A percentile compares a stretch with the other conserved stretches of the same genome.
phyloP scores from a whole-genome alignment of 1,140 invertebrate species.

The Neotoxoptera formosana region DNA sequence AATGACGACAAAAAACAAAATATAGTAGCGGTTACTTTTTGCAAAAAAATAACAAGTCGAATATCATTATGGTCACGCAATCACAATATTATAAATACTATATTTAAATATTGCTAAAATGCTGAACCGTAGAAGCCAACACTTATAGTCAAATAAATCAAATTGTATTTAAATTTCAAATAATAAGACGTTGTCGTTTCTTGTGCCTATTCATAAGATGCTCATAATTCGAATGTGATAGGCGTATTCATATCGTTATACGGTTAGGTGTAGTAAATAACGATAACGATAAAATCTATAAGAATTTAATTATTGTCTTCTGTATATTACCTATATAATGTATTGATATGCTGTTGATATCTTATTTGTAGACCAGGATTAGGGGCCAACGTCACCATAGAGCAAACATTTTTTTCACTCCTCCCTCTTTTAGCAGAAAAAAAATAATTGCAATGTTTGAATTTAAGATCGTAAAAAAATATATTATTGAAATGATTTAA shows the following conservation, averaged over 20 bases:
- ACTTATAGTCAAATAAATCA: background rate
- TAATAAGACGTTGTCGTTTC: background rate
- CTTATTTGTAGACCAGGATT: no score
- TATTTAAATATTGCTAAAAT: background rate
- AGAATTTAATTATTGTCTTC: no score
- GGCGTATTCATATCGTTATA: no score
- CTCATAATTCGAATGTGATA: background rate
- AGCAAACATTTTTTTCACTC: no score
- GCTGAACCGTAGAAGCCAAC: background rate
- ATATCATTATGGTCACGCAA: background rate
- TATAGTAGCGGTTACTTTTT: background rate
- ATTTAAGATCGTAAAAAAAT: no score
- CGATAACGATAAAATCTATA: no score
- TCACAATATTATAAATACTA: background rate
- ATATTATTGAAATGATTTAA: no score
- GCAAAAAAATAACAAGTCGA: background rate
- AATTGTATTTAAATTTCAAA: background rate
- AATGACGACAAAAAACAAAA: background rate
- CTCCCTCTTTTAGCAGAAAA: no score
- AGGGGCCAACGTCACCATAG: no score
- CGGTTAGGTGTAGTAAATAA: no score
- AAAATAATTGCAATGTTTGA: no score
- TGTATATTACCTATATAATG: no score
- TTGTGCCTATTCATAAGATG: background rate
- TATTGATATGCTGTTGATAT: background rate